Percentiles rank a stretch among this genome's conserved stretches.
phyloP scores from a whole-genome alignment of 30 jellyfish, hydroid and myxozoan genomes.

The Catostylus mosaicus region DNA sequence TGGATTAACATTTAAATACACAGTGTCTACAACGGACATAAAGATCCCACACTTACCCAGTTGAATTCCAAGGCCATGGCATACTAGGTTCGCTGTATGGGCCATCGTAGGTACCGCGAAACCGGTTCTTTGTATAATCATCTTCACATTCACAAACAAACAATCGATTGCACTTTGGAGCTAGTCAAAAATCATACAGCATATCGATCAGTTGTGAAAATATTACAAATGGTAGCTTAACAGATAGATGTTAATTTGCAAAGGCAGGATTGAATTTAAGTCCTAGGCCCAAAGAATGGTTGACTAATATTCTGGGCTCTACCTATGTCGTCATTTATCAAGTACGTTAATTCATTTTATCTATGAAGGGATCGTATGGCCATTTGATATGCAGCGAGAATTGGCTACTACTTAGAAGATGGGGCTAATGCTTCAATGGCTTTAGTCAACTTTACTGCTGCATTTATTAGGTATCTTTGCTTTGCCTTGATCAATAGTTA shows the following conservation, averaged over 20 bases:
- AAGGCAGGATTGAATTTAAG: background rate
- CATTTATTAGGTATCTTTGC: too few species aligned
- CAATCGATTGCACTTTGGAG: slow-evolving; percentile 76
- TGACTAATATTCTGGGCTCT: background rate
- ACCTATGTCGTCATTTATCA: too few species aligned
- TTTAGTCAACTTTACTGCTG: too few species aligned
- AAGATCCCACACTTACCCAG: slow-evolving; percentile 43
- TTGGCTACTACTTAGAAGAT: too few species aligned
- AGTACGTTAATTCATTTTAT: too few species aligned
- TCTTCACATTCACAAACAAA: slow-evolving; percentile 62
- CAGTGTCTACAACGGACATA: too few species aligned
- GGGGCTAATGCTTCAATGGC: too few species aligned
- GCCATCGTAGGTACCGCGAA: slow-evolving; percentile 78
- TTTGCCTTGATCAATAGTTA: too few species aligned
- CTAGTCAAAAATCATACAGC: slow-evolving; percentile 18
- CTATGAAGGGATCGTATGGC: too few species aligned
- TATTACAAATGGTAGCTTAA: background rate
- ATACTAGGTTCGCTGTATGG: slow-evolving; percentile 93
- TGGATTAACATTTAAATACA: too few species aligned
- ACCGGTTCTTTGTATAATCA: slow-evolving; percentile 48
- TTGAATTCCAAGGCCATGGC: slow-evolving; percentile 97
- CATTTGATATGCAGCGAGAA: too few species aligned
- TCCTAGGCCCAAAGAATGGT: background rate
- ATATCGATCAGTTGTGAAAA: background rate
- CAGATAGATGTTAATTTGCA: background rate